Evolutionary conservation across 2,797 vertebrate genomes (phyloP).

Genomic region (Anguilla obscura): DNA sequence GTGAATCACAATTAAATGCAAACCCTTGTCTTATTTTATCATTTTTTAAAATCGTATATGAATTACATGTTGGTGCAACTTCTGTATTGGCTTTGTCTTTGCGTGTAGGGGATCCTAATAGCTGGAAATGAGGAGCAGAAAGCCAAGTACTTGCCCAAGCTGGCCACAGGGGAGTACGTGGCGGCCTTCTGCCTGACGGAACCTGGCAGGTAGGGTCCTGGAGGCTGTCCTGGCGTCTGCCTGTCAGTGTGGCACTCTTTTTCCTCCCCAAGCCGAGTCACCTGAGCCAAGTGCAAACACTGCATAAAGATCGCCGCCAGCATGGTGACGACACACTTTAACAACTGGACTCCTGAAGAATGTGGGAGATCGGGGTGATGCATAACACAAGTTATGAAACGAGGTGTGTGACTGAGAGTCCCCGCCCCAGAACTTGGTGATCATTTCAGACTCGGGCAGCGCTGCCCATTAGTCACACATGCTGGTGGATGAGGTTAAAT

Average conservation of each 20-base stretch:
- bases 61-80: neutral
- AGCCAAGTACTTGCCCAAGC: constrained; percentile 85
- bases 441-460: neutral
- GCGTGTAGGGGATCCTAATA: constrained; percentile 86
- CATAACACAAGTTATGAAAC: neutral
- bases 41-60: neutral
- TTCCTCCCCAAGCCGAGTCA: neutral
- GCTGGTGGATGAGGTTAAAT: neutral
- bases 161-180: constrained; percentile 87
- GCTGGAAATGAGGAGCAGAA: constrained; percentile 91
- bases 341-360: too few species aligned
- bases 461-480: neutral
- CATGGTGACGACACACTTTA: neutral
- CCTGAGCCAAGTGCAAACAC: neutral
- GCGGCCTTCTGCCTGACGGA: constrained; percentile 97
- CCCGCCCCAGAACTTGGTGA: neutral
- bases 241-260: neutral
- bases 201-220: constrained; percentile 79
- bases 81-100: constrained; percentile 22
- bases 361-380: neutral
- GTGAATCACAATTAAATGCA: neutral
- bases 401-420: neutral
- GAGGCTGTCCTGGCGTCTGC: neutral
- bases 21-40: neutral
- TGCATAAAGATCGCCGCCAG: neutral